These are phyloP conservation scores for Etheostoma perlongum DNA, from an alignment of 2,797 vertebrate species.

Conservation along the genomic window DNA sequence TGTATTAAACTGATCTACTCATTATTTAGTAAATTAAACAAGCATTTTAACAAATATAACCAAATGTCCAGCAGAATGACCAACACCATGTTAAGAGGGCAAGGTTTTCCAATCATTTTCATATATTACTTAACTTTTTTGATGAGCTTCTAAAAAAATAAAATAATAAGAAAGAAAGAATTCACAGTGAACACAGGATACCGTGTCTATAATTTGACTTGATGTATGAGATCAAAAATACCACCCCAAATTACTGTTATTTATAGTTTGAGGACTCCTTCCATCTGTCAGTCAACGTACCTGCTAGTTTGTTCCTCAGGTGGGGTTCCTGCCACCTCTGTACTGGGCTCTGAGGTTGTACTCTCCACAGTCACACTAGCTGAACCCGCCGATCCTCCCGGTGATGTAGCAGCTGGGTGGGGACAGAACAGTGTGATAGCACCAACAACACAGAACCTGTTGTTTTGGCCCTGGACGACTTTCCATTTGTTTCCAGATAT, in stretches of 20 bases:
- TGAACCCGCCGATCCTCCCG: slow-evolving; percentile 77
- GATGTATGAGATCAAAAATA: background rate
- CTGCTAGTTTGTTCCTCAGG: slow-evolving; percentile 86
- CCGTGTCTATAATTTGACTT: background rate
- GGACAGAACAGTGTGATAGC: slow-evolving; percentile 36
- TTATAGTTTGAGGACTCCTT: background rate
- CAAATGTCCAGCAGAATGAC: slow-evolving; percentile 1
- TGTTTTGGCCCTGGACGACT: slow-evolving; percentile 11
- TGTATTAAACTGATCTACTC: slow-evolving; percentile 11
- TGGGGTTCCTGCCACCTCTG: slow-evolving; percentile 79
- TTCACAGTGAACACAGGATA: background rate
- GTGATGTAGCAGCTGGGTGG: slow-evolving; percentile 82
- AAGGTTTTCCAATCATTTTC: background rate
- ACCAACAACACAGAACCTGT: slow-evolving; percentile 25
- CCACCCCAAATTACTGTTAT: background rate
- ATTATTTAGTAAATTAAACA: slow-evolving; percentile 23
- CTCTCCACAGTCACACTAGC: slow-evolving; percentile 79
- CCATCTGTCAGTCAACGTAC: slow-evolving; percentile 68
- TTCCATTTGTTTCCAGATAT: slow-evolving; percentile 4
- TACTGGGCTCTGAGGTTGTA: slow-evolving; percentile 73
- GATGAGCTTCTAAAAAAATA: background rate
- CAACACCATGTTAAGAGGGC: background rate
- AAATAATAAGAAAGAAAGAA: background rate
- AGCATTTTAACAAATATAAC: background rate
- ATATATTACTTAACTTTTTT: background rate